A percentile compares a stretch with the other conserved stretches of the same genome.
phyloP scores from a whole-genome alignment of 2,888 invertebrate genomes.

The Scaptomyza polygonia region DNA sequence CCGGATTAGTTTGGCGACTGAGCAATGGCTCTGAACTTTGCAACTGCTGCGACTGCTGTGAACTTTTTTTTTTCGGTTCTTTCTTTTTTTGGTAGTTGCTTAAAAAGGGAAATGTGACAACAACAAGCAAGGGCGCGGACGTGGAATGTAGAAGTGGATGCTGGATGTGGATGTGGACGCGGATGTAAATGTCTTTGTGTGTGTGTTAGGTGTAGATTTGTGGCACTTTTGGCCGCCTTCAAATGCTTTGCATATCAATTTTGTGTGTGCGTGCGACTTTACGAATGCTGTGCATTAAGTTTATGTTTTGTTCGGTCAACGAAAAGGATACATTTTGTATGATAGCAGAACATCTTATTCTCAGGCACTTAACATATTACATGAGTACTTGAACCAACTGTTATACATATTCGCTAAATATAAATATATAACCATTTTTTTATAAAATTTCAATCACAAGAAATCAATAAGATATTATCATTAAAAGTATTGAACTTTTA shows the following conservation, averaged over 20 bases:
- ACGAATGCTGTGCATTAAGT: conserved; percentile 78
- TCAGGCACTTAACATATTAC: conserved; percentile 62
- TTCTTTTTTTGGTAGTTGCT: conserved; percentile 71
- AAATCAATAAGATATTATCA: too few species aligned
- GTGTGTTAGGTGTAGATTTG: conserved; percentile 48
- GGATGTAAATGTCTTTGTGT: conserved; percentile 9
- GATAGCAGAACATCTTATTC: background rate
- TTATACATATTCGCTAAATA: too few species aligned
- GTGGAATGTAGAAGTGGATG: conserved; percentile 35
- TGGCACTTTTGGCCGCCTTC: conserved; percentile 59
- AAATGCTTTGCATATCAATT: conserved; percentile 71
- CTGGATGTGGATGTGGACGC: conserved; percentile 14
- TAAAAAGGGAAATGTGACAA: conserved; percentile 66
- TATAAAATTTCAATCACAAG: too few species aligned
- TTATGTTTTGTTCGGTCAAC: conserved; percentile 52
- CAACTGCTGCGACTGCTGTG: conserved; percentile 63
- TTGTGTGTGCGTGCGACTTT: conserved; percentile 80
- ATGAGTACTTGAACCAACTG: background rate
- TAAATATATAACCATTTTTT: too few species aligned
- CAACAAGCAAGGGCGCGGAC: conserved; percentile 60
- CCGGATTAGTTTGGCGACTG: conserved; percentile 81
- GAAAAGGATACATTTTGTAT: conserved; percentile 61
- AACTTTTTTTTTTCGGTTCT: conserved; percentile 57
- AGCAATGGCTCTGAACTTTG: conserved; percentile 75
- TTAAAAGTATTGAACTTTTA: too few species aligned